Conservation (phyloP, 35 echinoderm and acorn worm species). For the Ophiothrix spiculata region DNA sequence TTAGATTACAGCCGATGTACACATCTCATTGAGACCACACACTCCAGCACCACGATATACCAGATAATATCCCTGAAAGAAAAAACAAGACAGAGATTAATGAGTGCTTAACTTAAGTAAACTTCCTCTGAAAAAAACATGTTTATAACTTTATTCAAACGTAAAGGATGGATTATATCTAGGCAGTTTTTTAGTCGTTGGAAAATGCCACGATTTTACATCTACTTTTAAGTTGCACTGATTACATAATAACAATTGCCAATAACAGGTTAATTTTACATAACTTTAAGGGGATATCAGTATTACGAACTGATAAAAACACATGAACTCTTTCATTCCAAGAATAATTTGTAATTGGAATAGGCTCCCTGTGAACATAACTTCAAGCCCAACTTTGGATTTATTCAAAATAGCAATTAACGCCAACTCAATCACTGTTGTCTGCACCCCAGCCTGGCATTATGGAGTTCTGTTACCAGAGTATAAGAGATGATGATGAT, state of each 20-base stretch:
- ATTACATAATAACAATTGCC: not conserved
- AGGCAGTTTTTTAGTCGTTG: not conserved
- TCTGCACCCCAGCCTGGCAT: no score
- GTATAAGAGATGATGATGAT: no score
- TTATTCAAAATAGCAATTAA: no score
- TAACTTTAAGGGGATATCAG: no score
- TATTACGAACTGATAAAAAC: no score
- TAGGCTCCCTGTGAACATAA: no score
- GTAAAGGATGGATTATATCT: not conserved
- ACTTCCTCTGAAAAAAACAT: not conserved
- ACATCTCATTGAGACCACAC: constrained; percentile 75
- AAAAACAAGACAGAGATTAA: not conserved
- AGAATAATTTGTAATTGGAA: no score
- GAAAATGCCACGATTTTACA: not conserved
- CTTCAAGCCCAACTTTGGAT: no score
- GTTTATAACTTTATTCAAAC: not conserved
- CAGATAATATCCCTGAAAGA: constrained; percentile 77
- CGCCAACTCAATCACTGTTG: no score
- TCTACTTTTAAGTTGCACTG: not conserved
- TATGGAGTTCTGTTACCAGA: no score
- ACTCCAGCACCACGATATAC: constrained; percentile 84
- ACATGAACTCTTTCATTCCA: no score
- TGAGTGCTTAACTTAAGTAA: not conserved
- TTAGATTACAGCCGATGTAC: constrained; percentile 72
- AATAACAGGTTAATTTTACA: no score